Evolutionary conservation across 2,888 invertebrate genomes (phyloP).

Genomic region (Spisula subtruncata): DNA sequence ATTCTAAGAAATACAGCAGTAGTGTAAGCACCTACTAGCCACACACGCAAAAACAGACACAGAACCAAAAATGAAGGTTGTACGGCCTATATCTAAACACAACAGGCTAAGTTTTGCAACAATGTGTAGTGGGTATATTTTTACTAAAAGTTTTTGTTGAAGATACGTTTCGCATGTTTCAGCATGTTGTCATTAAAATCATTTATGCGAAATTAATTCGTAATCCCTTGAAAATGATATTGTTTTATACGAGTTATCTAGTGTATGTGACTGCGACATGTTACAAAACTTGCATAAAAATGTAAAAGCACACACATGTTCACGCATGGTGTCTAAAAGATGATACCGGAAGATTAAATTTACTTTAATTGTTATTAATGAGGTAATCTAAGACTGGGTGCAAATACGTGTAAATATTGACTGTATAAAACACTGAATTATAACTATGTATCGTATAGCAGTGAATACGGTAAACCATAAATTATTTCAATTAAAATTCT

Average conservation of each 20-base stretch:
- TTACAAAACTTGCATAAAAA: not conserved
- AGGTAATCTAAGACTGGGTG: not conserved
- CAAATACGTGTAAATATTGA: slow-evolving; percentile 1
- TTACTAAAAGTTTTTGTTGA: not conserved
- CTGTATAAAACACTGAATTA: too few relatives aligned
- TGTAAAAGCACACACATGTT: not conserved
- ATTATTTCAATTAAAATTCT: slow-evolving; percentile 33
- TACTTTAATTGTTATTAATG: slow-evolving; percentile 6
- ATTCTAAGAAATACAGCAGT: too few relatives aligned
- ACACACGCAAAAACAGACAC: too few relatives aligned
- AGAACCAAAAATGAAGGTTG: too few relatives aligned
- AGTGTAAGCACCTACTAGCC: too few relatives aligned
- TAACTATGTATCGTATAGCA: slow-evolving; percentile 19
- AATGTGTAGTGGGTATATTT: too few relatives aligned
- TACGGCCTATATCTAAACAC: too few relatives aligned
- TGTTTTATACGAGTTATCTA: not conserved
- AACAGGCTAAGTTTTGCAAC: too few relatives aligned
- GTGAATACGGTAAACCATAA: not conserved
- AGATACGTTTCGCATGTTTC: not conserved
- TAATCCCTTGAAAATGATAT: not conserved
- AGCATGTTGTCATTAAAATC: not conserved
- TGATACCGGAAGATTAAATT: not conserved
- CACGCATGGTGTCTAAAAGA: not conserved
- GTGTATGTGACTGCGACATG: not conserved
- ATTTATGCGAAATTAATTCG: not conserved